These are phyloP conservation scores for Geodia barretti DNA, from an alignment of 37 sponge, comb jelly and placozoan genomes.

Conservation along the genomic window DNA sequence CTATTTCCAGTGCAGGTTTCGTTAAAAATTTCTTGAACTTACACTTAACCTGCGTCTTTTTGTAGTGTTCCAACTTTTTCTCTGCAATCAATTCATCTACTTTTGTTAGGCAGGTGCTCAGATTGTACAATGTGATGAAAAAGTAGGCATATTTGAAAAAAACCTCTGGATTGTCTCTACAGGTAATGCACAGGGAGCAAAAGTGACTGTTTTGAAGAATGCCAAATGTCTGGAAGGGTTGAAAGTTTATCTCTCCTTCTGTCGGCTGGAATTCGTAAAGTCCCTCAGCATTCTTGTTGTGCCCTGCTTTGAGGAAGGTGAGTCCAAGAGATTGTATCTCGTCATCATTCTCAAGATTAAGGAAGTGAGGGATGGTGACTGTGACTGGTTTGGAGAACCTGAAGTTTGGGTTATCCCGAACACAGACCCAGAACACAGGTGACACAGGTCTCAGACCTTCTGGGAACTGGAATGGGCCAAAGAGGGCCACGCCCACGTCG, in stretches of 20 bases:
- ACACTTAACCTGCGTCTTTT: too few species aligned
- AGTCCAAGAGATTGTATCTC: too few species aligned
- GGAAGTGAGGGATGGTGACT: conserved; percentile 14
- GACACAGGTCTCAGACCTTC: conserved; percentile 4
- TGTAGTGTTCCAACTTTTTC: too few species aligned
- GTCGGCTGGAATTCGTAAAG: not conserved
- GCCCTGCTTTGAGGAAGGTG: too few species aligned
- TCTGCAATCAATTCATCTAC: too few species aligned
- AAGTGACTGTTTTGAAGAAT: conserved; percentile 15
- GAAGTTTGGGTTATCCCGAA: conserved; percentile 3
- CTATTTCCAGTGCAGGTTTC: too few species aligned
- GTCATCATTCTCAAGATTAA: too few species aligned
- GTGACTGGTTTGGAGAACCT: conserved; percentile 21
- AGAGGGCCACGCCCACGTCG: conserved; percentile 19
- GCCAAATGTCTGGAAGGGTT: not conserved
- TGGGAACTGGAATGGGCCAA: conserved; percentile 23
- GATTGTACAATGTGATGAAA: too few species aligned
- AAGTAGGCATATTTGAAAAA: conserved; percentile 5
- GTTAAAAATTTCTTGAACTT: too few species aligned
- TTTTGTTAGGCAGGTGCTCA: too few species aligned
- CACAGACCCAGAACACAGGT: conserved; percentile 12
- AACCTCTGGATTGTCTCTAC: not conserved
- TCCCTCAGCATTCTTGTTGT: too few species aligned
- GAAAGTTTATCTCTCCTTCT: not conserved
- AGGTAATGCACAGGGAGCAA: conserved; percentile 14